Evolutionary conservation across 2,888 invertebrate species (phyloP).

Genomic region (Drosophila hamatofila): DNA sequence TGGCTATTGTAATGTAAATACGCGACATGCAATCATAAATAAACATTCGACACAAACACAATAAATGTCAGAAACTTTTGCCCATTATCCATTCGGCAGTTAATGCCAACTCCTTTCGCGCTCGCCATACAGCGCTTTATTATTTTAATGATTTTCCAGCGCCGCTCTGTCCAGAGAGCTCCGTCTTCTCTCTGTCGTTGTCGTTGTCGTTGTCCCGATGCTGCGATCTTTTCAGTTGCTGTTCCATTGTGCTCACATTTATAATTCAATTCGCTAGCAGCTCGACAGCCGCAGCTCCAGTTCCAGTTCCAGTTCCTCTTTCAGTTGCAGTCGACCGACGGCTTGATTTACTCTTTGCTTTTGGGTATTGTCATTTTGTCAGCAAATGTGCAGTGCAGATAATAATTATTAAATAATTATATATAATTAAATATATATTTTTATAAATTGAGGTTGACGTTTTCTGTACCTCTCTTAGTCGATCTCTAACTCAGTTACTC

Average conservation of each 20-base stretch:
- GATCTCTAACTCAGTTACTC: too few relatives aligned
- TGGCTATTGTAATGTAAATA: conserved; percentile 81
- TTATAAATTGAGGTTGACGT: too few relatives aligned
- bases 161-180: conserved; percentile 54
- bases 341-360: conserved; percentile 17
- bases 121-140: conserved; percentile 49
- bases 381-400: not conserved
- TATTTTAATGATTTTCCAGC: conserved; percentile 78
- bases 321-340: conserved; percentile 15
- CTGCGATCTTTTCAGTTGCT: conserved; percentile 13
- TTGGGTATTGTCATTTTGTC: not conserved
- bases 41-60: conserved; percentile 83
- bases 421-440: too few relatives aligned
- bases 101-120: conserved; percentile 64
- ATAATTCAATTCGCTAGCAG: conserved; percentile 73
- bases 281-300: conserved; percentile 7
- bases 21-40: conserved; percentile 77
- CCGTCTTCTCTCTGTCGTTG: not conserved
- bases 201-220: not conserved
- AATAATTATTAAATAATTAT: too few relatives aligned
- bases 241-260: conserved; percentile 72
- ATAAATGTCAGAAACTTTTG: conserved; percentile 82
- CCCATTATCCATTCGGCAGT: conserved; percentile 77
- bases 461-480: too few relatives aligned
- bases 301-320: conserved; percentile 21